Conservation (phyloP, 1,140 invertebrate species). For the Probaryconus sp. region DNA sequence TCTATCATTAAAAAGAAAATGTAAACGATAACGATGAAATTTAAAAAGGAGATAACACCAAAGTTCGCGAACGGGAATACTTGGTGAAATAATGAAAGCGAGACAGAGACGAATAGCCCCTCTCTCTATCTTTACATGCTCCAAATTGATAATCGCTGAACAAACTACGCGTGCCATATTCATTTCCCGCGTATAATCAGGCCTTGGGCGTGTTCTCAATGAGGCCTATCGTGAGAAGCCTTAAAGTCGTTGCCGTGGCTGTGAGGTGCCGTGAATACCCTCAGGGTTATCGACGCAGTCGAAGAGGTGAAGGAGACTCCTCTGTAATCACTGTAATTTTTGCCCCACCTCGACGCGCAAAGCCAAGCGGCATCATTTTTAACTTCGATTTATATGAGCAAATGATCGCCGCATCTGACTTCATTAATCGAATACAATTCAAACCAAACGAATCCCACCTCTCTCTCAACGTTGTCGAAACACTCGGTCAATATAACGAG, state of each 20-base stretch:
- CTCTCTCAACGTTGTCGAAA: too few species aligned
- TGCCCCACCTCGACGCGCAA: conserved; percentile 44
- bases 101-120: conserved; percentile 41
- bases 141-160: conserved; percentile 68
- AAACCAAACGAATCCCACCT: too few species aligned
- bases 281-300: conserved; percentile 60
- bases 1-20: too few species aligned
- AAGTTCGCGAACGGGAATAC: too few species aligned
- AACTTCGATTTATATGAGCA: conserved; percentile 62
- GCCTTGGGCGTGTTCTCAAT: conserved; percentile 59
- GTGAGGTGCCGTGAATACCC: conserved; percentile 62
- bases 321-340: conserved; percentile 76
- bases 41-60: too few species aligned
- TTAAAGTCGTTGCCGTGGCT: conserved; percentile 49
- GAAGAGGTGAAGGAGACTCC: conserved; percentile 59
- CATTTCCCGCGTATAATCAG: conserved; percentile 67
- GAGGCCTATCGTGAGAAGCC: conserved; percentile 62
- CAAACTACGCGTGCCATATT: conserved; percentile 65
- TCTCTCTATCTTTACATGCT: conserved; percentile 58
- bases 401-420: conserved; percentile 61
- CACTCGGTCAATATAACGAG: too few species aligned
- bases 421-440: conserved; percentile 46
- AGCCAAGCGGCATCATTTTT: conserved; percentile 68
- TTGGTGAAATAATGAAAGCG: too few species aligned
- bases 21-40: too few species aligned